A percentile compares a stretch with the other conserved stretches of the same genome.
These are phyloP conservation scores for Norana najaformis DNA, from an alignment of 2,888 invertebrate genomes.

Conservation along the genomic window DNA sequence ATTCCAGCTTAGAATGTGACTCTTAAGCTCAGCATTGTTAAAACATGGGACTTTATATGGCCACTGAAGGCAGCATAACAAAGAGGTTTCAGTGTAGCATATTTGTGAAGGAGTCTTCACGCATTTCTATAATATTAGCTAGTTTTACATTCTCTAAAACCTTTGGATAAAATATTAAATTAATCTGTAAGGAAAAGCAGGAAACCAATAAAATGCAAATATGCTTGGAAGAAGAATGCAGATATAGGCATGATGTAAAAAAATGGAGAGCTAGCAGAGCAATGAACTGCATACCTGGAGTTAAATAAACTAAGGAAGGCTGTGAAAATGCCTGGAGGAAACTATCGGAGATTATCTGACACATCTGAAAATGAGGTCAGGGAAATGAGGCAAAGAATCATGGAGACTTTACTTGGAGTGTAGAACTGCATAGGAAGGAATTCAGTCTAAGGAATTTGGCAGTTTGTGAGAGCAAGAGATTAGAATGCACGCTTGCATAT, in stretches of 20 bases:
- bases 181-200: neutral
- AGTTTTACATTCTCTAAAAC: too few relatives aligned
- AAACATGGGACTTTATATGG: too few relatives aligned
- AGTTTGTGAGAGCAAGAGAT: neutral
- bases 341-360: neutral
- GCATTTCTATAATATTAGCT: too few relatives aligned
- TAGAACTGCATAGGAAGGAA: too few relatives aligned
- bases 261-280: neutral
- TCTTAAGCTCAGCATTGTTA: too few relatives aligned
- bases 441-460: neutral
- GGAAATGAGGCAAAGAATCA: neutral
- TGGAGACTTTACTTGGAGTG: neutral
- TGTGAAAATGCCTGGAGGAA: neutral
- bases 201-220: neutral
- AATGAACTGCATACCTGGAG: neutral
- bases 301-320: neutral
- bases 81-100: too few relatives aligned
- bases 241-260: neutral
- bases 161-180: neutral
- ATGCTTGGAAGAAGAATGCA: neutral
- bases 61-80: too few relatives aligned
- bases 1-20: too few relatives aligned
- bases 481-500: neutral
- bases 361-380: neutral
- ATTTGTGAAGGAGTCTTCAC: too few relatives aligned